phyloP scores from a whole-genome alignment of 2,797 vertebrate genomes.

The Pogonophryne albipinna region DNA sequence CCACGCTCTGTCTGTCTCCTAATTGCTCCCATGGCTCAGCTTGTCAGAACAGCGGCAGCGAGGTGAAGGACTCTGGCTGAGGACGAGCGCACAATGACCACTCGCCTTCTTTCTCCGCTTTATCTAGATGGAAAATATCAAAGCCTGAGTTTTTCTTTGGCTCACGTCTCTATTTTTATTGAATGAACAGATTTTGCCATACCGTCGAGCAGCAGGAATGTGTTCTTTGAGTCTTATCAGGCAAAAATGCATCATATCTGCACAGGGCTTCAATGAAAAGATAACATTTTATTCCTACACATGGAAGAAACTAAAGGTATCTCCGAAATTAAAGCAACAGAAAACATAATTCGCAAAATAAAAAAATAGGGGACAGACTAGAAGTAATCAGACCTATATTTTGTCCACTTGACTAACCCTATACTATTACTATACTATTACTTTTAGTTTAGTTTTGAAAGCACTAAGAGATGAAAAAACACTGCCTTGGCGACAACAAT shows the following conservation, averaged over 20 bases:
- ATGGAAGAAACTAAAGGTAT: neutral
- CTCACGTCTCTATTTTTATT: neutral
- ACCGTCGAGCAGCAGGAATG: slow-evolving; percentile 1
- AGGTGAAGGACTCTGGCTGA: slow-evolving; percentile 47
- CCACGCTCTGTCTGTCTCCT: slow-evolving; percentile 50
- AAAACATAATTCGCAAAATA: neutral
- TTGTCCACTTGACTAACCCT: too few relatives aligned
- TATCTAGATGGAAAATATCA: slow-evolving; percentile 30
- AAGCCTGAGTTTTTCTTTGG: neutral
- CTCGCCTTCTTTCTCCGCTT: slow-evolving; percentile 27
- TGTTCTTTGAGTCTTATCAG: neutral
- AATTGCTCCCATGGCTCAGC: slow-evolving; percentile 67
- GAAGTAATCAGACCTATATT: too few relatives aligned
- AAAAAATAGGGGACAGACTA: neutral
- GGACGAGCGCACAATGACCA: slow-evolving; percentile 24
- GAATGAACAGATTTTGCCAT: neutral
- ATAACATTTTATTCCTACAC: slow-evolving; percentile 15
- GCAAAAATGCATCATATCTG: neutral
- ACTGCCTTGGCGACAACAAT: neutral
- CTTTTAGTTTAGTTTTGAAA: neutral
- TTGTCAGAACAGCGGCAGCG: slow-evolving; percentile 59
- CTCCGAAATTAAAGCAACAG: neutral
- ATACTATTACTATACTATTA: too few relatives aligned
- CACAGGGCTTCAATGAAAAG: neutral
- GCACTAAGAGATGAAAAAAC: neutral